These are phyloP conservation scores for Antheraea pernyi DNA, from an alignment of 1,140 invertebrate species.

Conservation along the genomic window DNA sequence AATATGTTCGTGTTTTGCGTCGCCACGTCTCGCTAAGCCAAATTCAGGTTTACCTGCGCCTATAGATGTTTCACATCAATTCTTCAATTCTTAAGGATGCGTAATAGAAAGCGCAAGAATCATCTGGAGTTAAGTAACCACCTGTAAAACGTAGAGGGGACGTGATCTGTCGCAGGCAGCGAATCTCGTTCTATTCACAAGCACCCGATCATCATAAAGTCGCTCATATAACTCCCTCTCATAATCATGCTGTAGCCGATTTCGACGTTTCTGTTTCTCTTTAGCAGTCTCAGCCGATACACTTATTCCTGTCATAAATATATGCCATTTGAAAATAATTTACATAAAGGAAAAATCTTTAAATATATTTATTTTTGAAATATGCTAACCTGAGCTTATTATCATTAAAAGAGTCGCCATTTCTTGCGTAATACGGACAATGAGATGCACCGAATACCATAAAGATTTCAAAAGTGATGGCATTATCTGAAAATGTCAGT, in stretches of 20 bases:
- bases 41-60: too few species aligned
- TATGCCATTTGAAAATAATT: background rate
- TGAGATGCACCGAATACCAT: constrained; percentile 37
- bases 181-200: constrained; percentile 55
- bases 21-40: too few species aligned
- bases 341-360: too few species aligned
- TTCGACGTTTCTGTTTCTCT: constrained; percentile 55
- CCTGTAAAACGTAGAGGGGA: constrained; percentile 55
- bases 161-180: constrained; percentile 64
- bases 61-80: too few species aligned
- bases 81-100: too few species aligned
- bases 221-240: constrained; percentile 61
- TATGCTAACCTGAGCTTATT: constrained; percentile 25
- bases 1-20: too few species aligned
- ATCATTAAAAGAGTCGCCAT: constrained; percentile 30
- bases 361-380: background rate
- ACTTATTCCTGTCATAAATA: background rate
- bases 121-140: constrained; percentile 15
- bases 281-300: constrained; percentile 44
- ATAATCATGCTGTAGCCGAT: constrained; percentile 44
- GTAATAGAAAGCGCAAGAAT: too few species aligned
- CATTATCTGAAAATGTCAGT: constrained; percentile 38
- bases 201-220: constrained; percentile 50
- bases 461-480: constrained; percentile 43
- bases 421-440: constrained; percentile 35